phyloP scores from a whole-genome alignment of 2,888 invertebrate species.

The Lasius fuliginosus region DNA sequence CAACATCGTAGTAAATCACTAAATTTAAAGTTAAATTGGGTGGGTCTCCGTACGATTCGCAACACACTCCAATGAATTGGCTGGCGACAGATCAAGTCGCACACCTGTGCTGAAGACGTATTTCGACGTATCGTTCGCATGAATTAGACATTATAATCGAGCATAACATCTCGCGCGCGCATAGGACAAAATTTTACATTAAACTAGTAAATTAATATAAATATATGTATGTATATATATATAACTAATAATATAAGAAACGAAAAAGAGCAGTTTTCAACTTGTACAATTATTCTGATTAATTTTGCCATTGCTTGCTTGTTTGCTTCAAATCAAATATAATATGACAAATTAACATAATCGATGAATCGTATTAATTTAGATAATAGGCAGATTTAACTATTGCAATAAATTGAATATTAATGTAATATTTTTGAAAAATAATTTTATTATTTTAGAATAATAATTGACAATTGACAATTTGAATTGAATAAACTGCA shows the following conservation, averaged over 20 bases:
- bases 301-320: neutral
- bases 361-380: neutral
- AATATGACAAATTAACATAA: neutral
- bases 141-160: constrained; percentile 37
- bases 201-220: neutral
- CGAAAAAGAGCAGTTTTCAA: neutral
- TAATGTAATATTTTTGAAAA: neutral
- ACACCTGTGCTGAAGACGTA: constrained; percentile 42
- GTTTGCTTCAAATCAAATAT: neutral
- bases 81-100: constrained; percentile 58
- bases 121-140: constrained; percentile 3
- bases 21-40: constrained; percentile 76
- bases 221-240: neutral
- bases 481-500: neutral
- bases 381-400: neutral
- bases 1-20: constrained; percentile 65
- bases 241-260: neutral
- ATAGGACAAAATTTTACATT: neutral
- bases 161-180: neutral
- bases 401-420: constrained; percentile 1
- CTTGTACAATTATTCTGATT: neutral
- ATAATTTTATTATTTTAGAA: neutral
- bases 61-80: constrained; percentile 55
- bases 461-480: neutral
- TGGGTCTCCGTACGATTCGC: constrained; percentile 63